Evolutionary conservation across 1,140 invertebrate species (phyloP).

Genomic region (Centruroides sculpturatus): DNA sequence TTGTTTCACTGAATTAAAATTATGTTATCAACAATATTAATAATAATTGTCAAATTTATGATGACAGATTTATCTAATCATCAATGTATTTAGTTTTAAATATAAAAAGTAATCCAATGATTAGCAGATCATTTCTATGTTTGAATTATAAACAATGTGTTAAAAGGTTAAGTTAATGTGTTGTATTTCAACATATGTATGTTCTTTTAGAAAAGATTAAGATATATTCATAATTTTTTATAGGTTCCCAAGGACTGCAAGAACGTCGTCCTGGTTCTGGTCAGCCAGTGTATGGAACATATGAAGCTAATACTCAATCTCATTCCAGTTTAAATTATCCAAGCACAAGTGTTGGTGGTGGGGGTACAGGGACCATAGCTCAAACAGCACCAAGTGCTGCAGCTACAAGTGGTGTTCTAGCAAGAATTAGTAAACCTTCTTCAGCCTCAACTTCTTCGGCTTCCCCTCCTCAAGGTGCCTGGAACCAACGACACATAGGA

Average conservation of each 20-base stretch:
- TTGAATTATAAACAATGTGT: too few relatives aligned
- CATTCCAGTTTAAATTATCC: constrained; percentile 43
- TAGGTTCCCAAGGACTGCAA: constrained; percentile 11
- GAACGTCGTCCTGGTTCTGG: constrained; percentile 40
- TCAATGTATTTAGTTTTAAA: too few relatives aligned
- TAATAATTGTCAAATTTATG: too few relatives aligned
- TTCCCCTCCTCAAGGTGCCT: constrained; percentile 17
- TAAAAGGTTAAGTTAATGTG: too few relatives aligned
- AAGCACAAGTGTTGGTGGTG: constrained; percentile 47
- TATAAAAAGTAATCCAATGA: too few relatives aligned
- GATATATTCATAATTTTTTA: neutral
- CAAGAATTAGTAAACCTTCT: constrained; percentile 17
- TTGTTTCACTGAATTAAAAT: too few relatives aligned
- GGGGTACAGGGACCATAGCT: constrained; percentile 46
- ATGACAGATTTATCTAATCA: too few relatives aligned
- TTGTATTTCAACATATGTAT: too few relatives aligned
- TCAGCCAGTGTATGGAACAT: constrained; percentile 50
- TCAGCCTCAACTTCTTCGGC: constrained; percentile 14
- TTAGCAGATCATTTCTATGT: too few relatives aligned
- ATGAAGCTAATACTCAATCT: constrained; percentile 41
- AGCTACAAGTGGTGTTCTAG: constrained; percentile 24
- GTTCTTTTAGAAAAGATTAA: too few relatives aligned
- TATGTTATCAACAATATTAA: too few relatives aligned
- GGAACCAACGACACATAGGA: constrained; percentile 17
- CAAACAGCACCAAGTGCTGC: constrained; percentile 33